phyloP scores from a whole-genome alignment of 1,140 invertebrate genomes.

The Neodiprion pinetum region DNA sequence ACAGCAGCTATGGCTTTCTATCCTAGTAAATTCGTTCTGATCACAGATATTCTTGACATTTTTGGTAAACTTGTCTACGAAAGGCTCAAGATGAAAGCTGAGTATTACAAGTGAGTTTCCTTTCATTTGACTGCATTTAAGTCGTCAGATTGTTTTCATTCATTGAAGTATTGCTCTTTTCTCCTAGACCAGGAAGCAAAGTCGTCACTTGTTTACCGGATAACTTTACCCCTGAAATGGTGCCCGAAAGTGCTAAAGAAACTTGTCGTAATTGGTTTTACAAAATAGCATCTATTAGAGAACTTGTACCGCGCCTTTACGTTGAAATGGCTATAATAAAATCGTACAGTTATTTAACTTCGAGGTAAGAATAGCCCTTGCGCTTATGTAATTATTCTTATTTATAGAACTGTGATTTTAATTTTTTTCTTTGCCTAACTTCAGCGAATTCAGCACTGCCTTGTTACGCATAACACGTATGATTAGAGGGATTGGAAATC shows the following conservation, averaged over 20 bases:
- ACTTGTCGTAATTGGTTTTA: conserved; percentile 99
- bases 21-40: conserved; percentile 96
- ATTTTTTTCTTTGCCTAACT: conserved; percentile 37
- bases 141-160: conserved; percentile 14
- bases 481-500: conserved; percentile 93
- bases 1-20: conserved; percentile 92
- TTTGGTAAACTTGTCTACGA: conserved; percentile 94
- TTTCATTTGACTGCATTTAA: conserved; percentile 17
- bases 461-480: conserved; percentile 81
- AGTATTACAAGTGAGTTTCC: conserved; percentile 66
- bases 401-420: conserved; percentile 21
- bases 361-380: conserved; percentile 60
- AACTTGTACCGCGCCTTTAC: conserved; percentile 93
- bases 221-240: conserved; percentile 76
- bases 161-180: conserved; percentile 26
- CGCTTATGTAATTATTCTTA: conserved; percentile 11
- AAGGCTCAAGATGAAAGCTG: conserved; percentile 81
- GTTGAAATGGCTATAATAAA: conserved; percentile 93
- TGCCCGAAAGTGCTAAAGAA: conserved; percentile 90
- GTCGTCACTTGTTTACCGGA: conserved; percentile 68
- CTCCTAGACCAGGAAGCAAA: conserved; percentile 61
- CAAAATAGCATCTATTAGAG: conserved; percentile 97
- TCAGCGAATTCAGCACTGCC: conserved; percentile 76
- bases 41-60: conserved; percentile 94
- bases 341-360: conserved; percentile 85